Conservation (phyloP, 2,888 invertebrate genomes). For the Thumatha senex region DNA sequence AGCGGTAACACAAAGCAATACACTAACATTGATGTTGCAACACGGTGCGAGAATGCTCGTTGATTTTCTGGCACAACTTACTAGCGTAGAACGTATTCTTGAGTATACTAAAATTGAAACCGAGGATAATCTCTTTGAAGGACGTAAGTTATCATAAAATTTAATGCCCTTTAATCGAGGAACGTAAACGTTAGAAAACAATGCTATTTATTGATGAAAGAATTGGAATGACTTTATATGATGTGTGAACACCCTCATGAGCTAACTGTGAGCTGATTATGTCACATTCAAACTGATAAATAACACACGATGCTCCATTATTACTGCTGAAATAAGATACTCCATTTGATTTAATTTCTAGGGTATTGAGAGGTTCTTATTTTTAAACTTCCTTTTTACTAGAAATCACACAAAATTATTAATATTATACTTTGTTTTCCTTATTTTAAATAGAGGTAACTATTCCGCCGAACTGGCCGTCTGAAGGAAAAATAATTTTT, state of each 20-base stretch:
- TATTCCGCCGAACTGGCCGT: slow-evolving; percentile 85
- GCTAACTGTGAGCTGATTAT: too few relatives aligned
- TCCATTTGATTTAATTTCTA: too few relatives aligned
- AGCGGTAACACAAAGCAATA: slow-evolving; percentile 86
- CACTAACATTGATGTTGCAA: slow-evolving; percentile 84
- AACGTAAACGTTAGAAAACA: neutral
- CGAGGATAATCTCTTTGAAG: slow-evolving; percentile 81
- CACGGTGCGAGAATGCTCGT: slow-evolving; percentile 94
- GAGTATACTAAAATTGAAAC: slow-evolving; percentile 89
- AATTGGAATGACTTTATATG: too few relatives aligned
- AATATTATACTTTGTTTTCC: neutral
- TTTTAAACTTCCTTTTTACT: neutral
- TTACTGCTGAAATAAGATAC: too few relatives aligned
- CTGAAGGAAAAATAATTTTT: slow-evolving; percentile 84
- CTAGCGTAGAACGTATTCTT: slow-evolving; percentile 92
- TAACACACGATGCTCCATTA: too few relatives aligned
- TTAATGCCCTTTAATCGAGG: neutral
- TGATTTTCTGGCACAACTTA: slow-evolving; percentile 90
- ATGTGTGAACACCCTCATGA: too few relatives aligned
- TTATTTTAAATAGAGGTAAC: slow-evolving; percentile 62
- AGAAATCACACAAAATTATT: too few relatives aligned
- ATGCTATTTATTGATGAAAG: neutral
- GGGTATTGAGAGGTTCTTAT: neutral
- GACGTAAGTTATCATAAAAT: slow-evolving; percentile 53
- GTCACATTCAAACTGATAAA: too few relatives aligned